Conservation (phyloP, 2,797 vertebrate genomes). For the Naso thynnoides region DNA sequence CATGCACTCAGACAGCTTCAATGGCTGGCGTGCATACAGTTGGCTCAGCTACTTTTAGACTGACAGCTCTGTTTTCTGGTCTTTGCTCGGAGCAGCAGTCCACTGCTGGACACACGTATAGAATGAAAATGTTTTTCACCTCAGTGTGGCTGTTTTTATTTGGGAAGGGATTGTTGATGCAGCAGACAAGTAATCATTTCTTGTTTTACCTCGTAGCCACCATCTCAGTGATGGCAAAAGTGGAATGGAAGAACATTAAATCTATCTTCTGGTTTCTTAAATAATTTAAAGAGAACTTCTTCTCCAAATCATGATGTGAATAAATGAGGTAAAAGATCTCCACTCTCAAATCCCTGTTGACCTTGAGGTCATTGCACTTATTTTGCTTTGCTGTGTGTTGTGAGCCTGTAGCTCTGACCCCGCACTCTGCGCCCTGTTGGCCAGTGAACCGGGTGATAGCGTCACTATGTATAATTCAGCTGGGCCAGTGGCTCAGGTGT, state of each 20-base stretch:
- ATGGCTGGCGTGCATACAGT: slow-evolving; percentile 69
- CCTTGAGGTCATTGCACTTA: slow-evolving; percentile 40
- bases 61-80: slow-evolving; percentile 66
- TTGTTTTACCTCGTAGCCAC: not conserved
- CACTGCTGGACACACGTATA: not conserved
- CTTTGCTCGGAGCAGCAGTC: slow-evolving; percentile 58
- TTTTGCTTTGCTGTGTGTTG: slow-evolving; percentile 9
- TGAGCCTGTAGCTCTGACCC: slow-evolving; percentile 26
- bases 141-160: not conserved
- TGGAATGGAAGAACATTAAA: not conserved
- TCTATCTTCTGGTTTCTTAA: not conserved
- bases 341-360: slow-evolving; percentile 12
- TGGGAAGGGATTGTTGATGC: not conserved
- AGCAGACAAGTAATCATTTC: not conserved
- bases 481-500: slow-evolving; percentile 81
- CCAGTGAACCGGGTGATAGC: slow-evolving; percentile 82
- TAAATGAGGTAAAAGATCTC: not conserved
- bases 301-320: not conserved
- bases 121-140: slow-evolving; percentile 2
- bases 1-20: slow-evolving; percentile 56
- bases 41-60: slow-evolving; percentile 76
- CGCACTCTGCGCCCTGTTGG: slow-evolving; percentile 36
- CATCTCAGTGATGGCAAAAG: not conserved
- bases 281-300: not conserved
- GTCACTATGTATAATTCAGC: slow-evolving; percentile 93